Conservation (phyloP, 2,888 invertebrate species). For the Platerodrilus igneus region DNA sequence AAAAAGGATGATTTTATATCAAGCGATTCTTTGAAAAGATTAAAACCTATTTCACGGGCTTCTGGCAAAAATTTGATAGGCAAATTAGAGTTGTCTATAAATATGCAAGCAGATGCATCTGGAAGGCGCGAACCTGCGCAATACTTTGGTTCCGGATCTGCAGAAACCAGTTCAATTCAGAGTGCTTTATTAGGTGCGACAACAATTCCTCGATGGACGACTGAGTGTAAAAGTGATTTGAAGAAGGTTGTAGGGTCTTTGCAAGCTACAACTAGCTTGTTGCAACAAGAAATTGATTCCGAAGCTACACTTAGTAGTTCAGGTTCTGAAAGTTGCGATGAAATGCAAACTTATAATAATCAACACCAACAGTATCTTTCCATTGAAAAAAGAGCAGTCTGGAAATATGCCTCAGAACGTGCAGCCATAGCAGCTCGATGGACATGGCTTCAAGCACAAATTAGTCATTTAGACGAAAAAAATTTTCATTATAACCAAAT, state of each 20-base stretch:
- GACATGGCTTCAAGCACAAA: conserved; percentile 91
- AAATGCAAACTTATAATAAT: conserved; percentile 75
- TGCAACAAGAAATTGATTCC: conserved; percentile 77
- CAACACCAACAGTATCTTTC: conserved; percentile 69
- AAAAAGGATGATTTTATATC: too few relatives aligned
- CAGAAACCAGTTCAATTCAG: conserved; percentile 35
- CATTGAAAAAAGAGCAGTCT: conserved; percentile 77
- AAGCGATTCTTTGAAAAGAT: conserved; percentile 43
- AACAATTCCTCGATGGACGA: conserved; percentile 48
- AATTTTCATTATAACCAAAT: conserved; percentile 84
- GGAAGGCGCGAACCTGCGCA: conserved; percentile 41
- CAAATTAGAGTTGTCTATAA: conserved; percentile 51
- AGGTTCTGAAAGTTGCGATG: conserved; percentile 91
- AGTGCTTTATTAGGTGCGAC: conserved; percentile 34
- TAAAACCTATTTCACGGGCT: conserved; percentile 48
- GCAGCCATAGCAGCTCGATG: conserved; percentile 80
- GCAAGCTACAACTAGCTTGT: conserved; percentile 65
- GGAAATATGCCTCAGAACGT: conserved; percentile 75
- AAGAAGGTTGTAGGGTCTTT: conserved; percentile 70
- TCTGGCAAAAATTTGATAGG: conserved; percentile 57
- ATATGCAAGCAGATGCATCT: conserved; percentile 43
- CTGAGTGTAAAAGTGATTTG: conserved; percentile 54
- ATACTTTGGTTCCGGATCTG: conserved; percentile 55
- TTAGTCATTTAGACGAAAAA: conserved; percentile 85
- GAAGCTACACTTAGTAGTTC: conserved; percentile 93